phyloP scores from a whole-genome alignment of 2,888 invertebrate genomes.

The Watsonalla binaria region DNA sequence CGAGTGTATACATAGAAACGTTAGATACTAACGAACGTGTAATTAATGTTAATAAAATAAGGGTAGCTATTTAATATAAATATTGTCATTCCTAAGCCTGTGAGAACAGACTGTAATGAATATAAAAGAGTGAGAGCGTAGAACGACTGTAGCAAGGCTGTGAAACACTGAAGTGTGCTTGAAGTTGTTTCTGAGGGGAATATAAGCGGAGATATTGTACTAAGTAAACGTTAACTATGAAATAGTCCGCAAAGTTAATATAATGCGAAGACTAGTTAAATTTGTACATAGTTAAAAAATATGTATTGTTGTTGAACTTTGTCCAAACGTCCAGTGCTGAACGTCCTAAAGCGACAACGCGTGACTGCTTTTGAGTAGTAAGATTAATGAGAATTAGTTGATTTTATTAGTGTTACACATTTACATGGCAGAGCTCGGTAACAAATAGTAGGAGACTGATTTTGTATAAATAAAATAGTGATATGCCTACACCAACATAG shows the following conservation, averaged over 20 bases:
- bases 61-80: slow-evolving; percentile 46
- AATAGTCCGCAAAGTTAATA: slow-evolving; percentile 3
- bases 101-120: slow-evolving; percentile 54
- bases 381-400: slow-evolving; percentile 33
- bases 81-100: slow-evolving; percentile 65
- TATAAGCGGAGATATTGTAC: slow-evolving; percentile 9
- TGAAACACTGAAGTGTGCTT: slow-evolving; percentile 63
- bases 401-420: slow-evolving; percentile 40
- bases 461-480: slow-evolving; percentile 70
- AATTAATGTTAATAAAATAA: slow-evolving; percentile 27
- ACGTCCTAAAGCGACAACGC: slow-evolving; percentile 52
- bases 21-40: slow-evolving; percentile 4
- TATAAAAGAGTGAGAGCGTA: slow-evolving; percentile 59
- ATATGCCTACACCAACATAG: slow-evolving; percentile 66
- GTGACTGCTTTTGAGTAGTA: slow-evolving; percentile 46
- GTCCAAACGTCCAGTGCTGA: slow-evolving; percentile 60
- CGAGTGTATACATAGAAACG: not conserved
- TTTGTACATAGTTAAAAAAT: slow-evolving; percentile 23
- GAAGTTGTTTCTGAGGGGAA: slow-evolving; percentile 47
- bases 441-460: slow-evolving; percentile 78
- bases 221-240: slow-evolving; percentile 7
- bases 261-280: slow-evolving; percentile 3
- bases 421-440: slow-evolving; percentile 52
- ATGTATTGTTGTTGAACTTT: slow-evolving; percentile 35
- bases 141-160: slow-evolving; percentile 74